phyloP scores from a whole-genome alignment of 2,888 invertebrate genomes.

The Mycogona germanica region DNA sequence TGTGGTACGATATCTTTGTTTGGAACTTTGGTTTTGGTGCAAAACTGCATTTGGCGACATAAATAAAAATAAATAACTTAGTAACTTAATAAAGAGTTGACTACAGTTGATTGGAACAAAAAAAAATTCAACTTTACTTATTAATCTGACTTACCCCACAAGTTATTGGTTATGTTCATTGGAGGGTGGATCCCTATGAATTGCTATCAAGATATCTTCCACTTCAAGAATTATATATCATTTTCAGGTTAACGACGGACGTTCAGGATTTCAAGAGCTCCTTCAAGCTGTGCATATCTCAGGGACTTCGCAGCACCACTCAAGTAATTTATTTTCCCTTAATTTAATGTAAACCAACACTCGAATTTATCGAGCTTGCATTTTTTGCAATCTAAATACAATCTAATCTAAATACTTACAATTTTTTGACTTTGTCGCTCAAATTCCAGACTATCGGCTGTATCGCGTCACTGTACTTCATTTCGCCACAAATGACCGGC shows the following conservation, averaged over 20 bases:
- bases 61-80: too few relatives aligned
- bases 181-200: neutral
- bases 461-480: slow-evolving; percentile 60
- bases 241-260: slow-evolving; percentile 68
- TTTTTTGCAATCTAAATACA: slow-evolving; percentile 5
- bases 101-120: too few relatives aligned
- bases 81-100: too few relatives aligned
- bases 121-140: neutral
- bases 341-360: slow-evolving; percentile 24
- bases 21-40: too few relatives aligned
- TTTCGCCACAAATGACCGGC: slow-evolving; percentile 82
- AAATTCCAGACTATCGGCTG: slow-evolving; percentile 50
- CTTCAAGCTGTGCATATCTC: slow-evolving; percentile 85
- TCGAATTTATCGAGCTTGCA: slow-evolving; percentile 24
- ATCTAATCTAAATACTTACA: too few relatives aligned
- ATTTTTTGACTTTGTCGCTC: slow-evolving; percentile 7
- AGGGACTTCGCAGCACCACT: slow-evolving; percentile 72
- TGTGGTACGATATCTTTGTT: neutral
- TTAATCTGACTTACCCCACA: neutral
- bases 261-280: slow-evolving; percentile 96
- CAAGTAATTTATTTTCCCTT: slow-evolving; percentile 46
- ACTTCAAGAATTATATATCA: too few relatives aligned
- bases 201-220: too few relatives aligned
- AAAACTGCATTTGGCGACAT: too few relatives aligned
- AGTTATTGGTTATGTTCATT: neutral